Percentiles rank a stretch among this genome's conserved stretches.
Conservation (phyloP, 2,797 vertebrate species). For the Gobio occitaniae region DNA sequence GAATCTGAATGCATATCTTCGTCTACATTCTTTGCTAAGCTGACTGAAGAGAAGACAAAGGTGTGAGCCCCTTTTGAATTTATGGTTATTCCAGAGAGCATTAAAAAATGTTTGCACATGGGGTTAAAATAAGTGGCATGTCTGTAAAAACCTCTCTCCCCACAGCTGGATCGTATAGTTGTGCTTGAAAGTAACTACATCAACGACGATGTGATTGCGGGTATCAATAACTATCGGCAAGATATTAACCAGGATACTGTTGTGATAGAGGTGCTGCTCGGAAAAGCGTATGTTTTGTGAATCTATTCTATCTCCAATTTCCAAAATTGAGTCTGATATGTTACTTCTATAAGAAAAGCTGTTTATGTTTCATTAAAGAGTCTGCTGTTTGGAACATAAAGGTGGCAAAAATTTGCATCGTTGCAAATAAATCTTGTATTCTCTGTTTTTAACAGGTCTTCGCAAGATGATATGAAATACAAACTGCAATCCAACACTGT, state of each 20-base stretch:
- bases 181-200: not conserved
- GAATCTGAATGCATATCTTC: fast-evolving
- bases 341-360: not conserved
- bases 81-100: not conserved
- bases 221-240: slow-evolving; percentile 69
- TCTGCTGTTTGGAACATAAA: not conserved
- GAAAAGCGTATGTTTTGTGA: slow-evolving; percentile 48
- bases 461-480: fast-evolving
- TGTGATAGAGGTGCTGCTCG: slow-evolving; percentile 68
- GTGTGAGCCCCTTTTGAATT: slow-evolving; percentile 51
- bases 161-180: slow-evolving; percentile 84
- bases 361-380: not conserved
- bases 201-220: fast-evolving
- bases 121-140: not conserved
- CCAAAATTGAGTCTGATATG: not conserved
- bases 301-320: not conserved
- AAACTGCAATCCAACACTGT: slow-evolving; percentile 68
- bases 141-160: not conserved
- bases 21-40: fast-evolving
- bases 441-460: slow-evolving; percentile 1
- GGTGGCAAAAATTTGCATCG: too few species aligned
- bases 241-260: slow-evolving; percentile 74
- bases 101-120: not conserved
- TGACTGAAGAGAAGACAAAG: slow-evolving; percentile 66
- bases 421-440: not conserved